A percentile compares a stretch with the other conserved stretches of the same genome.
phyloP scores from a whole-genome alignment of 2,797 vertebrate genomes.

The Tapirus indicus region DNA sequence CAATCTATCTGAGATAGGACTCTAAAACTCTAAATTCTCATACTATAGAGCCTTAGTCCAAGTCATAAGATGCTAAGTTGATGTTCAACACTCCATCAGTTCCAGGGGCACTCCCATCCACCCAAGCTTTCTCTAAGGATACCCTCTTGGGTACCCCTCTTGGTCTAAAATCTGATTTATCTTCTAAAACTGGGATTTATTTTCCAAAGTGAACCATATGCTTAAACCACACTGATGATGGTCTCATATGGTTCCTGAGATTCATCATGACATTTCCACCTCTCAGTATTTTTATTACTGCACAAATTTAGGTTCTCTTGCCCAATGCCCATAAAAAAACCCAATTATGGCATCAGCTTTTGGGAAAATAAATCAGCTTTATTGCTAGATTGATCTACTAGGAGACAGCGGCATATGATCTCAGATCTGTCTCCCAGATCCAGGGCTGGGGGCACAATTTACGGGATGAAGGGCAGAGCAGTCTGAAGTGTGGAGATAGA shows the following conservation, averaged over 20 bases:
- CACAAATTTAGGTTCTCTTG: no score
- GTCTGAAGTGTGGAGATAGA: no score
- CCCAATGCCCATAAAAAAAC: no score
- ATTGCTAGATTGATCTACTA: no score
- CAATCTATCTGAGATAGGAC: background rate
- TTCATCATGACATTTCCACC: background rate
- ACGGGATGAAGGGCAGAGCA: no score
- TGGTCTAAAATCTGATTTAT: background rate
- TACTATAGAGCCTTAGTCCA: background rate
- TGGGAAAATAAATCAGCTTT: no score
- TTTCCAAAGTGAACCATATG: background rate
- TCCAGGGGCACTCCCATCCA: background rate
- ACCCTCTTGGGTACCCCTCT: background rate
- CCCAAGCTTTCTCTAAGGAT: background rate
- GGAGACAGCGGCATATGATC: no score
- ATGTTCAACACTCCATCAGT: background rate
- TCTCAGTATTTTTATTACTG: background rate
- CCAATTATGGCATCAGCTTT: no score
- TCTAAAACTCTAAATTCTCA: background rate
- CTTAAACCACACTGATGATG: background rate
- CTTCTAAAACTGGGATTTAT: background rate
- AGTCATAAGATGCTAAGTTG: background rate
- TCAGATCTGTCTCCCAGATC: no score
- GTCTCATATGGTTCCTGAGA: background rate
- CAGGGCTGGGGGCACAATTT: no score